Conservation (phyloP, 2,888 invertebrate genomes). For the Drosophila neonasuta region DNA sequence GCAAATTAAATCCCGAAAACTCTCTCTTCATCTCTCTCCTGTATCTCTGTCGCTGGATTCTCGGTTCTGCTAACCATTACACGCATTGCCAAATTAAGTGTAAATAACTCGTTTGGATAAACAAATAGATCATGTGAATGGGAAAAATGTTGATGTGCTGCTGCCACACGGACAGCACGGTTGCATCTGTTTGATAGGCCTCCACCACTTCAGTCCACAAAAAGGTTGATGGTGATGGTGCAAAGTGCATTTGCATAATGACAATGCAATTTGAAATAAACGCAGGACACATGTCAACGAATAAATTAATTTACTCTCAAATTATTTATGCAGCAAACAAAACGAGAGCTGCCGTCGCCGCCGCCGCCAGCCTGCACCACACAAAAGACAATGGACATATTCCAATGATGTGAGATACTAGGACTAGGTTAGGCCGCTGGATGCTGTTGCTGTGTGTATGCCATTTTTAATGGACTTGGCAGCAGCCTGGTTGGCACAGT, state of each 20-base stretch:
- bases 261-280: constrained; percentile 74
- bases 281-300: constrained; percentile 80
- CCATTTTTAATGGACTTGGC: constrained; percentile 48
- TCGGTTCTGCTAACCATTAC: constrained; percentile 45
- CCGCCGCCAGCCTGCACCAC: constrained; percentile 4
- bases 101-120: constrained; percentile 77
- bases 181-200: background rate
- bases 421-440: constrained; percentile 24
- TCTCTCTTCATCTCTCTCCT: constrained; percentile 1
- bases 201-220: background rate
- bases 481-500: constrained; percentile 15
- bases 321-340: constrained; percentile 75
- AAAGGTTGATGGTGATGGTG: background rate
- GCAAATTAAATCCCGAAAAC: constrained; percentile 39
- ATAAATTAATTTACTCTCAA: constrained; percentile 82
- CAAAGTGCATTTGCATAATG: constrained; percentile 73
- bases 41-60: background rate
- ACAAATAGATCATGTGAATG: constrained; percentile 69
- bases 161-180: background rate
- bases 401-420: background rate
- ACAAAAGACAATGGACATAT: constrained; percentile 21
- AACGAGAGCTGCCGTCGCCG: constrained; percentile 13
- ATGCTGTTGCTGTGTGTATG: constrained; percentile 29
- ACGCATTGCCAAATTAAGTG: constrained; percentile 73
- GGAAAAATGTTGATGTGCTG: constrained; percentile 37